Evolutionary conservation across 2,888 invertebrate genomes (phyloP).

Genomic region (Polyploca ridens): DNA sequence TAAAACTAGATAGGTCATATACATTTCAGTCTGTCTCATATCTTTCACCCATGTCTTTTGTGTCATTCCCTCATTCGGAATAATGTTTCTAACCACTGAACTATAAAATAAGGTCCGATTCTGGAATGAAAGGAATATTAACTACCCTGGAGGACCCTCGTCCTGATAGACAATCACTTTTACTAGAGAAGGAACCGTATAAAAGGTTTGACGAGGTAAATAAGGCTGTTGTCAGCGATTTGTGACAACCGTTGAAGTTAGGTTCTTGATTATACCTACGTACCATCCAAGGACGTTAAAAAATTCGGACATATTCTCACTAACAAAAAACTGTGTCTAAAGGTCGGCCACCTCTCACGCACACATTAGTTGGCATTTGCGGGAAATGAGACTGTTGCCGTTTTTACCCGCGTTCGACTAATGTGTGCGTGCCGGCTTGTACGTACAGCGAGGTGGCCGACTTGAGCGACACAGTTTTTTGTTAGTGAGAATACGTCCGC

Average conservation of each 20-base stretch:
- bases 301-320: too few species aligned
- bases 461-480: too few species aligned
- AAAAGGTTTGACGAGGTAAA: not conserved
- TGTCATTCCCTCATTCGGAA: slow-evolving; percentile 3
- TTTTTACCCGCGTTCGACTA: too few species aligned
- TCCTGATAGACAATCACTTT: slow-evolving; percentile 7
- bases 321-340: too few species aligned
- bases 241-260: not conserved
- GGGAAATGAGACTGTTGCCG: too few species aligned
- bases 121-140: not conserved
- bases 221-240: not conserved
- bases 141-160: not conserved
- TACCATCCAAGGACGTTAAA: too few species aligned
- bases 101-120: slow-evolving; percentile 3
- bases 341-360: too few species aligned
- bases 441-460: too few species aligned
- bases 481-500: too few species aligned
- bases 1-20: not conserved
- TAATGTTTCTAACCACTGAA: slow-evolving; percentile 4
- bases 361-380: too few species aligned
- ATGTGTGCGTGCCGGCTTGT: too few species aligned
- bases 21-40: not conserved
- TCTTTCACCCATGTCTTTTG: not conserved
- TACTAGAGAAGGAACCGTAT: not conserved
- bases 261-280: too few species aligned